Evolutionary conservation across 2,797 vertebrate genomes (phyloP).

Genomic region (Echeneis naucrates): DNA sequence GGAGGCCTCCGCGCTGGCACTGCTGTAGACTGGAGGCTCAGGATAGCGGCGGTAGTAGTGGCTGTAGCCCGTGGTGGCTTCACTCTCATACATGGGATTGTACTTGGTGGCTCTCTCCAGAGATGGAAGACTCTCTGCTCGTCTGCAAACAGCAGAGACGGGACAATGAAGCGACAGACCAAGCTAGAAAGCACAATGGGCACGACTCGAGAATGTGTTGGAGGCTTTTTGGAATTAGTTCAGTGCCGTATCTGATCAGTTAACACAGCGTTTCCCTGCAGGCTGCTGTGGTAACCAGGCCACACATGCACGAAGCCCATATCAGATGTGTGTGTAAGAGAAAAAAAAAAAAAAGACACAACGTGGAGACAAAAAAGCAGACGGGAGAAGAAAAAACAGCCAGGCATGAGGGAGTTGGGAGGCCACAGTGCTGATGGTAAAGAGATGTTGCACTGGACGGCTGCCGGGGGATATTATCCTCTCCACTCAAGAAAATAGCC

Average conservation of each 20-base stretch:
- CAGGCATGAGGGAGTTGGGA: not conserved
- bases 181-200: constrained; percentile 9
- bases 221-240: constrained; percentile 47
- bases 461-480: constrained; percentile 35
- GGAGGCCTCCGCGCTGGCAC: constrained; percentile 88
- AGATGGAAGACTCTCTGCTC: constrained; percentile 88
- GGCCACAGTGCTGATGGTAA: not conserved
- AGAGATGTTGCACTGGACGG: constrained; percentile 1
- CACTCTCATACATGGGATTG: constrained; percentile 93
- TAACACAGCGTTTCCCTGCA: constrained; percentile 31
- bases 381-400: not conserved
- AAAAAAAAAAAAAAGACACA: constrained; percentile 6
- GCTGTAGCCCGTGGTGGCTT: constrained; percentile 87
- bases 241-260: constrained; percentile 45
- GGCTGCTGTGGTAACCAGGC: constrained; percentile 10
- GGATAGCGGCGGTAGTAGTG: constrained; percentile 90
- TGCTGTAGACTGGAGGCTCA: constrained; percentile 86
- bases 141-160: constrained; percentile 72
- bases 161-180: not conserved
- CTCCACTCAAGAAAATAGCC: constrained; percentile 33
- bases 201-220: constrained; percentile 21
- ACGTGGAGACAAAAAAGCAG: no score
- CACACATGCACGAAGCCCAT: constrained; percentile 27
- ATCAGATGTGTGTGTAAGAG: constrained; percentile 9
- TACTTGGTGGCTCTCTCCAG: constrained; percentile 93